Percentiles rank a stretch among this genome's conserved stretches.
phyloP scores from a whole-genome alignment of 1,140 invertebrate genomes.

The Penaeus vannamei region DNA sequence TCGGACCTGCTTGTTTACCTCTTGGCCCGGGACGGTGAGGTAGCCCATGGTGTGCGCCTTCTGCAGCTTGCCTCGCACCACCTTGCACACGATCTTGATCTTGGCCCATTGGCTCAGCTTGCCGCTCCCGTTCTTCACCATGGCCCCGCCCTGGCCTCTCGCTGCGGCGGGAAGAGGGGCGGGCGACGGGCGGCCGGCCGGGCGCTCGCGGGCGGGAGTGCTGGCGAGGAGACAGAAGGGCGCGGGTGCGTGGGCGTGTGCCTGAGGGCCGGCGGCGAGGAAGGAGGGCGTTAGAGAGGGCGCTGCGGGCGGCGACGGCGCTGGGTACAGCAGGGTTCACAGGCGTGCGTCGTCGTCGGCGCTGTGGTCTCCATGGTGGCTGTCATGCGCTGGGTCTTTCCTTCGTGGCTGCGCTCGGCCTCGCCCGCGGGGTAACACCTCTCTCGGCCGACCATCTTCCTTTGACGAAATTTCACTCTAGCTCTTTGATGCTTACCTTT shows the following conservation, averaged over 20 bases:
- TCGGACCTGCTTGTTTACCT: conserved; percentile 61
- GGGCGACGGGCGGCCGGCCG: background rate
- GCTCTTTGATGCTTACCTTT: no score
- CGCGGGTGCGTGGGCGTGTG: background rate
- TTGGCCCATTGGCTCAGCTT: conserved; percentile 68
- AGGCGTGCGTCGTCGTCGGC: no score
- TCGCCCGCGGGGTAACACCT: no score
- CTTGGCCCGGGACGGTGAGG: conserved; percentile 66
- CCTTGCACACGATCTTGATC: conserved; percentile 68
- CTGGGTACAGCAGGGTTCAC: no score
- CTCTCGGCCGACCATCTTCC: no score
- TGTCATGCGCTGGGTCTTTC: no score
- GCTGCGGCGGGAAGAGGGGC: background rate
- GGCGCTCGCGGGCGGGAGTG: background rate
- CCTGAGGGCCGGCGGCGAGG: background rate
- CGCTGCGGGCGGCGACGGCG: no score
- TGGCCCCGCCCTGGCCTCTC: conserved; percentile 34
- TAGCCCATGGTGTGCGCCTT: conserved; percentile 68
- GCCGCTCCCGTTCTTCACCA: conserved; percentile 64
- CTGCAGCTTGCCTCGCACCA: conserved; percentile 67
- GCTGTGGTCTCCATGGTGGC: no score
- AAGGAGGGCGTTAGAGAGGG: no score
- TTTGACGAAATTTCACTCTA: no score
- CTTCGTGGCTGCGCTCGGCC: no score
- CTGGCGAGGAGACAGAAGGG: background rate